Percentiles rank a stretch among this genome's conserved stretches.
These are phyloP conservation scores for Pseudomyrmex flavicornis DNA, from an alignment of 1,140 invertebrate species.

Conservation along the genomic window DNA sequence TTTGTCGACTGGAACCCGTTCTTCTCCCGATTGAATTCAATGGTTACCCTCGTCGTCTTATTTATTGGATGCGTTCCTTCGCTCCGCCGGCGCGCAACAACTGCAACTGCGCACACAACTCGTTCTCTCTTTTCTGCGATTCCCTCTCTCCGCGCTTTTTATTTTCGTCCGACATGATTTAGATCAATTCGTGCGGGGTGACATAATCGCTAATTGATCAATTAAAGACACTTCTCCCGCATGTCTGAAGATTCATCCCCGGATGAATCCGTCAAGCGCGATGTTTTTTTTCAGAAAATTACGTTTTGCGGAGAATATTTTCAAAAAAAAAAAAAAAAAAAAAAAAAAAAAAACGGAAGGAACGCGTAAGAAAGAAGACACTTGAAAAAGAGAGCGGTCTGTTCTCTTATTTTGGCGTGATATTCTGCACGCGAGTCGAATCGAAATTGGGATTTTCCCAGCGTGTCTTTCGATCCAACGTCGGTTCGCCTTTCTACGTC, in stretches of 20 bases:
- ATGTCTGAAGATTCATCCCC: neutral
- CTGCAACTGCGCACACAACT: conserved; percentile 65
- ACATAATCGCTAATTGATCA: conserved; percentile 34
- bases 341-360: no score
- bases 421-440: conserved; percentile 21
- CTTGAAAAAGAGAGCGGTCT: no score
- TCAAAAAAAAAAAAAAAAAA: no score
- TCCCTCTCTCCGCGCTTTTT: neutral
- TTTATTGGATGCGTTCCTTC: conserved; percentile 81
- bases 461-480: conserved; percentile 21
- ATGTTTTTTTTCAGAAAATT: neutral
- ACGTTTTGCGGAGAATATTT: no score
- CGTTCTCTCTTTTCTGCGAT: neutral
- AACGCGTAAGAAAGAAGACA: neutral
- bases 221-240: conserved; percentile 11
- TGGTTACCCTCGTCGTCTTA: conserved; percentile 83
- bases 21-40: conserved; percentile 83
- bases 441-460: conserved; percentile 44
- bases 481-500: conserved; percentile 35
- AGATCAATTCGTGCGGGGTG: conserved; percentile 37
- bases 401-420: neutral
- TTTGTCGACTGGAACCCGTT: conserved; percentile 72
- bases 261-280: neutral
- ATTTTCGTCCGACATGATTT: conserved; percentile 31
- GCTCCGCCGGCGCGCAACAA: conserved; percentile 71